Conservation (phyloP, 1,140 invertebrate genomes). For the Musca vetustissima region DNA sequence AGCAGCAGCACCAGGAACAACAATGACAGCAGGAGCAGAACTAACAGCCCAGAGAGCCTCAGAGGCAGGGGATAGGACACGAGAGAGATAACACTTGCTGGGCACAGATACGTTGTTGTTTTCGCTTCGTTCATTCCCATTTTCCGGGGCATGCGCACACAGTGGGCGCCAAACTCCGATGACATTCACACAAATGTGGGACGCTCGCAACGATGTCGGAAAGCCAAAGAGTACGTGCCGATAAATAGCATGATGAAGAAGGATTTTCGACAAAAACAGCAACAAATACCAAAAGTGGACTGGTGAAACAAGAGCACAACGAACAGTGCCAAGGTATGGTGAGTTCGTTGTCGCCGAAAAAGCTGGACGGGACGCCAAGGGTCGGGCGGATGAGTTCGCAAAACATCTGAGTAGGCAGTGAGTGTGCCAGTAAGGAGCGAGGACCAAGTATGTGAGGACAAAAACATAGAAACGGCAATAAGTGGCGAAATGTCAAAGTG, state of each 20-base stretch:
- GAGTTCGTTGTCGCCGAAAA: too few species aligned
- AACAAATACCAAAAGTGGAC: neutral
- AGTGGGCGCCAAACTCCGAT: constrained; percentile 17
- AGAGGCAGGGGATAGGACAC: neutral
- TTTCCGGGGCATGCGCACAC: constrained; percentile 5
- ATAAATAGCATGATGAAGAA: constrained; percentile 18
- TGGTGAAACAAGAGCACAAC: neutral
- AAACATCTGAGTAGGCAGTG: neutral
- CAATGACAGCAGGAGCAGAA: neutral
- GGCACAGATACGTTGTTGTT: neutral
- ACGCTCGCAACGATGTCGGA: neutral
- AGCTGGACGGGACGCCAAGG: too few species aligned
- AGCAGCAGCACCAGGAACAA: neutral
- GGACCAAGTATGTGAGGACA: constrained; percentile 45
- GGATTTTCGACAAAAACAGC: neutral
- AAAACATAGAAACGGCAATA: constrained; percentile 55
- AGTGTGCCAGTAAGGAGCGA: constrained; percentile 2
- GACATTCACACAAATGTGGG: constrained; percentile 9
- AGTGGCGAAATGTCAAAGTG: constrained; percentile 37
- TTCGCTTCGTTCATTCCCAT: constrained; percentile 1
- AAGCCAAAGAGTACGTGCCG: constrained; percentile 1
- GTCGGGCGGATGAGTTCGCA: too few species aligned
- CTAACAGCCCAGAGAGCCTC: too few species aligned
- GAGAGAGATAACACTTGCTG: constrained; percentile 15
- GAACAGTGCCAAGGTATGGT: neutral